Evolutionary conservation across 2,113 vertebrate genomes (phyloP), one percentile per base, ranked within the genome.

Genomic region (Platycercus adscitus): DNA sequence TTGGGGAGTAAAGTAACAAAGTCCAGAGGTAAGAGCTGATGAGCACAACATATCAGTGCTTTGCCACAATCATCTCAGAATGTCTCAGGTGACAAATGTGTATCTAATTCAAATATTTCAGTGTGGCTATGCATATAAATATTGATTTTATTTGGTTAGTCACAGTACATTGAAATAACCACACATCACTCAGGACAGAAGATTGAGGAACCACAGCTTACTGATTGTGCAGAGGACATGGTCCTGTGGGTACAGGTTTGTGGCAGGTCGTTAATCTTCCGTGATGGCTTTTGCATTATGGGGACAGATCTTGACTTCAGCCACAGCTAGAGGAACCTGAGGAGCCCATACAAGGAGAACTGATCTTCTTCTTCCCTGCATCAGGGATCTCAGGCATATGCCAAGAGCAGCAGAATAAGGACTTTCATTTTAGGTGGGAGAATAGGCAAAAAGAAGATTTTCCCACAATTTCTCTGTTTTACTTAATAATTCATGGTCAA

Each of bases 251-350:
- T 78, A 18, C 28, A 35, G 6, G 9, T 68, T 49, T 78, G 21
- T 14, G 28, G 26, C 61, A 89, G 43, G 35, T 33, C 2, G 0
- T 24, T 87, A 58, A 43, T 12, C 10, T n/a, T 78, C 35, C 18
- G 8, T 1, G 0, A 13, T 70, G 49, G 8, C 14, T 85, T 92
- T 44, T 85, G 37, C 21, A 41, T 49, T 79, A 35, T 0, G 0
- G 37, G 47, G 63, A 61, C 20, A 82, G n/a, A 61, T 47, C 13
- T 55, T 0, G 0, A 60, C 10, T 68, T 55, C 47, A 72, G 43
- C 14, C 21, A 37, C n/a, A 47, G 25, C 44, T 55, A 75, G 47
- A 85, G 43, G 29, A 89, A 53, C 50, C 47, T 56, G 7, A 61
- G 46, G 55, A 91, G 60, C 2, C 28, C 31, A 9, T 7, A 4